Conservation (phyloP, 2,113 vertebrate species). For the Lophotis ruficrista region DNA sequence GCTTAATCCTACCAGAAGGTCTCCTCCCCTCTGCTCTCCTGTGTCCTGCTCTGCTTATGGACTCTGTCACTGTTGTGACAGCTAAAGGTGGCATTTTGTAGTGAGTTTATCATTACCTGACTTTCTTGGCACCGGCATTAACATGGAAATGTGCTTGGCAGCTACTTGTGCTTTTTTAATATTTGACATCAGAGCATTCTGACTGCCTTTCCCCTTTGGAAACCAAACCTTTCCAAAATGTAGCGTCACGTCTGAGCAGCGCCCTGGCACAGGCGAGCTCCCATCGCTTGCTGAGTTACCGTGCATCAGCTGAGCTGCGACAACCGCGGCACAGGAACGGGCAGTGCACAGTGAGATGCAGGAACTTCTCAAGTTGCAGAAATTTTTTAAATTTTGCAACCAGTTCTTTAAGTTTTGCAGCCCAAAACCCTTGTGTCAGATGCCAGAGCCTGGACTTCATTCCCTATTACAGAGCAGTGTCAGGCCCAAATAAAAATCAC, state of each 20-base stretch:
- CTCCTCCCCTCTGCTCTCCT: background rate
- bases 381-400: background rate
- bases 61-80: background rate
- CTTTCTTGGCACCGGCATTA: background rate
- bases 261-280: background rate
- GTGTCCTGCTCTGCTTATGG: background rate
- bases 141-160: background rate
- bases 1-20: background rate
- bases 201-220: background rate
- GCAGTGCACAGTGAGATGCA: fast-evolving
- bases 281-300: background rate
- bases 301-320: fast-evolving
- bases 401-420: background rate
- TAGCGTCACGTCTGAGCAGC: background rate
- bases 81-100: background rate
- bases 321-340: background rate
- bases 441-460: background rate
- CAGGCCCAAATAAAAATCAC: background rate
- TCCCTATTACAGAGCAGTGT: background rate
- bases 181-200: background rate
- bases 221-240: background rate
- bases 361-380: background rate
- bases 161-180: background rate
- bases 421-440: background rate
- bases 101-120: background rate